phyloP scores from a whole-genome alignment of 2,888 invertebrate genomes.

The Spatulosminthurus flaviceps region DNA sequence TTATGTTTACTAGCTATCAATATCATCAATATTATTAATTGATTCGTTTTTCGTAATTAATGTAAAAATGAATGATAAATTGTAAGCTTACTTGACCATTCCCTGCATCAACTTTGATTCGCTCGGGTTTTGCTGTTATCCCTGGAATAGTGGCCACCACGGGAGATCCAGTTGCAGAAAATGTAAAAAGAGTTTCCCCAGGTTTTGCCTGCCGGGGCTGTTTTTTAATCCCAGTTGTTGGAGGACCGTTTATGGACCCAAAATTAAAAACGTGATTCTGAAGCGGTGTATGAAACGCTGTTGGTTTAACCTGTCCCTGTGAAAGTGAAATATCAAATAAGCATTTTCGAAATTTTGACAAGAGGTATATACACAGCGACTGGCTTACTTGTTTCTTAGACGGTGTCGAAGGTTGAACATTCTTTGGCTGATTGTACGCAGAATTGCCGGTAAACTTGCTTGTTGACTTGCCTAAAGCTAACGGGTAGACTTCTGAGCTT shows the following conservation, averaged over 20 bases:
- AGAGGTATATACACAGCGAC: too few relatives aligned
- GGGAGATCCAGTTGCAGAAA: slow-evolving; percentile 58
- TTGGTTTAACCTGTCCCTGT: neutral
- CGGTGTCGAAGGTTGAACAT: neutral
- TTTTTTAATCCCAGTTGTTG: slow-evolving; percentile 37
- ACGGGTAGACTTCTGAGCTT: too few relatives aligned
- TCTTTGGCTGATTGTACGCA: neutral
- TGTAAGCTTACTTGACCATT: slow-evolving; percentile 21
- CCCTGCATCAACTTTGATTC: slow-evolving; percentile 29
- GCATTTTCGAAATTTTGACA: too few relatives aligned
- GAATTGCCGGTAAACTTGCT: neutral
- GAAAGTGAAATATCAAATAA: neutral
- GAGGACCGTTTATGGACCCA: neutral
- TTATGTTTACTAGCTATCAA: too few relatives aligned
- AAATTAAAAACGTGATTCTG: slow-evolving; percentile 1
- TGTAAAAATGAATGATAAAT: neutral
- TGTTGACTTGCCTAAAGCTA: neutral
- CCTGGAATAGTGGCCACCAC: neutral
- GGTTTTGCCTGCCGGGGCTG: slow-evolving; percentile 55
- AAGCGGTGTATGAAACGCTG: neutral
- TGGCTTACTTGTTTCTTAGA: neutral
- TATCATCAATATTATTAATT: too few relatives aligned
- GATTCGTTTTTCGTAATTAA: neutral
- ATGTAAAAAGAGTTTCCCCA: slow-evolving; percentile 54
- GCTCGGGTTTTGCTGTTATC: neutral